These are phyloP conservation scores for Pelagia noctiluca DNA, from an alignment of 30 jellyfish, hydroid and myxozoan genomes.

Conservation along the genomic window DNA sequence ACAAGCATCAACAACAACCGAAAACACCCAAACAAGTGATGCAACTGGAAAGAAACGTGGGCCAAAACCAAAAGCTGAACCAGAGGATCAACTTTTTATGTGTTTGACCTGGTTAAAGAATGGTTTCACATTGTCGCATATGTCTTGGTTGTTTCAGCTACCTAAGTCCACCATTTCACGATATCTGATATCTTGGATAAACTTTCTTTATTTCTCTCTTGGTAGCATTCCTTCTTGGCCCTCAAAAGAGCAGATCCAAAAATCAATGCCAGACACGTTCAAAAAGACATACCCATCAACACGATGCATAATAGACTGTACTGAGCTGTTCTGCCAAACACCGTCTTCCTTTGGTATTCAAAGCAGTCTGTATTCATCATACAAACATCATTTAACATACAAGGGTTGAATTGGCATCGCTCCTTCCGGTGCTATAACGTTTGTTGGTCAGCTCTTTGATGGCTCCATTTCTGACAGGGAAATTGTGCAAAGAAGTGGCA, in stretches of 20 bases:
- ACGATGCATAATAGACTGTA: slow-evolving; percentile 68
- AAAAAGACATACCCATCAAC: slow-evolving; percentile 53
- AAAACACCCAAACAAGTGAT: neutral
- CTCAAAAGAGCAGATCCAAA: slow-evolving; percentile 16
- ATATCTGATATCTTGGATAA: slow-evolving; percentile 55
- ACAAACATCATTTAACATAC: slow-evolving; percentile 66
- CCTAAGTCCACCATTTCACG: too few species aligned
- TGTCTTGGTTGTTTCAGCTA: too few species aligned
- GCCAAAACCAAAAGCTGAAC: slow-evolving; percentile 62
- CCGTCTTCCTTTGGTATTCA: slow-evolving; percentile 55
- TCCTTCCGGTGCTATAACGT: slow-evolving; percentile 74
- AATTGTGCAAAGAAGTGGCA: slow-evolving; percentile 41
- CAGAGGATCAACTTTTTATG: slow-evolving; percentile 51
- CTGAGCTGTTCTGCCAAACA: slow-evolving; percentile 70
- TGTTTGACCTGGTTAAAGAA: too few species aligned
- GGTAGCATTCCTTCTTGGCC: slow-evolving; percentile 83
- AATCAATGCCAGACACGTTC: slow-evolving; percentile 62
- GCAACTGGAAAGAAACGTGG: slow-evolving; percentile 39
- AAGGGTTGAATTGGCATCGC: slow-evolving; percentile 66
- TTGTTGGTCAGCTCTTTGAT: too few species aligned
- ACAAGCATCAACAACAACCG: neutral
- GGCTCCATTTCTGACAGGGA: slow-evolving; percentile 62
- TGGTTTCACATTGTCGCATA: too few species aligned
- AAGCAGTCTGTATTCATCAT: slow-evolving; percentile 44
- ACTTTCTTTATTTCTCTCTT: slow-evolving; percentile 55